Conservation (phyloP, 2,113 vertebrate species). For the Nothobranchius kuhntae region DNA sequence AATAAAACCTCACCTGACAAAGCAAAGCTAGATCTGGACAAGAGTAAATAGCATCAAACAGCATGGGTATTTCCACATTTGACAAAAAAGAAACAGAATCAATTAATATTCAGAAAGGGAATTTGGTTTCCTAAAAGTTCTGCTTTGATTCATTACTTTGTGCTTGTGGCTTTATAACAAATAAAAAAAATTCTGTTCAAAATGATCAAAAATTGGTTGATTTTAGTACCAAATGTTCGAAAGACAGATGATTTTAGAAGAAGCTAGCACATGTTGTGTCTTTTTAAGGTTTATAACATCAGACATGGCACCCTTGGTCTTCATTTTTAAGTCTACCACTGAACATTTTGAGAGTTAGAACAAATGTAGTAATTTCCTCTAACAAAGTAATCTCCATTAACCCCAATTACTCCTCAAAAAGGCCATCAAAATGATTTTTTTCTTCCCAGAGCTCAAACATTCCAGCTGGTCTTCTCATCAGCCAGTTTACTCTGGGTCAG, state of each 20-base stretch:
- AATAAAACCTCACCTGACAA: conserved; percentile 80
- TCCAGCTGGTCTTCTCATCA: conserved; percentile 74
- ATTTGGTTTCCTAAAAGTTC: conserved; percentile 45
- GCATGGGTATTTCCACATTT: conserved; percentile 69
- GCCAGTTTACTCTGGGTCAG: conserved; percentile 63
- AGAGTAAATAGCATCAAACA: conserved; percentile 81
- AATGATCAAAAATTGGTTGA: conserved; percentile 13
- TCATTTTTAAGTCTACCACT: conserved; percentile 14
- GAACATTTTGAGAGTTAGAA: conserved; percentile 53
- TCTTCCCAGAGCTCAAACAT: conserved; percentile 54
- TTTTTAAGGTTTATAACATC: conserved; percentile 33
- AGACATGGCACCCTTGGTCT: background rate
- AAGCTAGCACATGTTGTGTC: background rate
- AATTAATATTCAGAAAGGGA: conserved; percentile 38
- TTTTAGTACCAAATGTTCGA: conserved; percentile 37
- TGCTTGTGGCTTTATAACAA: background rate
- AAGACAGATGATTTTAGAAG: conserved; percentile 20
- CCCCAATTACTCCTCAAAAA: conserved; percentile 73
- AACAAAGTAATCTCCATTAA: conserved; percentile 64
- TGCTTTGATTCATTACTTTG: conserved; percentile 23
- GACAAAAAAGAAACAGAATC: conserved; percentile 54
- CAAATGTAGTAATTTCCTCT: conserved; percentile 70
- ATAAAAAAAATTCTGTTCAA: conserved; percentile 21
- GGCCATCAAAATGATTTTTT: conserved; percentile 65
- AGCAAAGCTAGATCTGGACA: conserved; percentile 74